phyloP scores from a whole-genome alignment of 1,140 invertebrate species.

The Pseudoatta argentina region DNA sequence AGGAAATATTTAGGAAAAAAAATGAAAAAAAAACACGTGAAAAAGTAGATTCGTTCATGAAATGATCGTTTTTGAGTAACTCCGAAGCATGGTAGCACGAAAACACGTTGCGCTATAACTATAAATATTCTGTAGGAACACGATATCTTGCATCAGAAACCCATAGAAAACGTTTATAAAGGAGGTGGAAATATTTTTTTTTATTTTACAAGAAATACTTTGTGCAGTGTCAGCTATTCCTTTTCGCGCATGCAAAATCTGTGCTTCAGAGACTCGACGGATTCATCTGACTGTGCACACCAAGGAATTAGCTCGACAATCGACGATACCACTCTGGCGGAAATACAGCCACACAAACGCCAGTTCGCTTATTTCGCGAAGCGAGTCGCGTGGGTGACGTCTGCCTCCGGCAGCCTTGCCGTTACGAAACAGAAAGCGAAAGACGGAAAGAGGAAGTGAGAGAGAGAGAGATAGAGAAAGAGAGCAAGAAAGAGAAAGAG shows the following conservation, averaged over 20 bases:
- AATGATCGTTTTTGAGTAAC: neutral
- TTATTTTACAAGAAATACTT: neutral
- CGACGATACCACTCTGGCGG: constrained; percentile 53
- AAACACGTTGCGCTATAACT: constrained; percentile 4
- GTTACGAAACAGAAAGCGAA: constrained; percentile 29
- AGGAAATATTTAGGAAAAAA: neutral
- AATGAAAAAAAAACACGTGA: neutral
- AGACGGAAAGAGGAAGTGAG: neutral
- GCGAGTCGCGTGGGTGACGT: constrained; percentile 57
- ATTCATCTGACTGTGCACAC: constrained; percentile 19
- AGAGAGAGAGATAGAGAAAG: neutral
- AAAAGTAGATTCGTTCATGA: neutral
- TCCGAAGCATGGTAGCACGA: neutral
- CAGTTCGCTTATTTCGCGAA: constrained; percentile 56
- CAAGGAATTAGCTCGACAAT: constrained; percentile 57
- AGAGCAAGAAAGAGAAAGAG: no score
- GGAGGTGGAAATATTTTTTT: neutral
- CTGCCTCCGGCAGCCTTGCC: constrained; percentile 47
- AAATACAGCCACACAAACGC: constrained; percentile 54
- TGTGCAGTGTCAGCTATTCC: neutral
- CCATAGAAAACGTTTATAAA: neutral
- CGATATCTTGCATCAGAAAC: neutral
- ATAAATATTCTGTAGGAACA: neutral
- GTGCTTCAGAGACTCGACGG: constrained; percentile 15
- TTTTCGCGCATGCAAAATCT: neutral